Percentiles rank a stretch among this genome's conserved stretches.
Conservation (phyloP, 1,140 invertebrate genomes). For the Drosophila yakuba region DNA sequence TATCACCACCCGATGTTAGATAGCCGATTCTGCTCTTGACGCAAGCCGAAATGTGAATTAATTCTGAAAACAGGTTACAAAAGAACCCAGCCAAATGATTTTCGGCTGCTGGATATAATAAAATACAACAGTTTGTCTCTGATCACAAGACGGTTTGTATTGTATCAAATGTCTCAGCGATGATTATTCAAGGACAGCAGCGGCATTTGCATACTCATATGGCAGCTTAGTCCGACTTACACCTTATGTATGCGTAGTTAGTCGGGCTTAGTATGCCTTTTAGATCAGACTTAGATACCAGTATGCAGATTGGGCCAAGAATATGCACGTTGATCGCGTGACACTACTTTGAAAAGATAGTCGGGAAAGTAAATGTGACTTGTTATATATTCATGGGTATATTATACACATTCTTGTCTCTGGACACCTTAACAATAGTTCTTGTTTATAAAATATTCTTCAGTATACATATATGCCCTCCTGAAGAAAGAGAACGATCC, state of each 20-base stretch:
- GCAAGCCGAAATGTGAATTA: conserved; percentile 33
- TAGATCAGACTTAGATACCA: conserved; percentile 56
- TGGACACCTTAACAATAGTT: too few species aligned
- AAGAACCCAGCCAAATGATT: conserved; percentile 53
- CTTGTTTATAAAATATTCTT: background rate
- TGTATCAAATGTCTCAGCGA: conserved; percentile 47
- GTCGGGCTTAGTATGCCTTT: conserved; percentile 46
- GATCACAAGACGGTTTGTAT: conserved; percentile 45
- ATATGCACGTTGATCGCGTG: conserved; percentile 44
- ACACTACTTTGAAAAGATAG: conserved; percentile 12
- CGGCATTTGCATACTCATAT: conserved; percentile 69
- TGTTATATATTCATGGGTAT: too few species aligned
- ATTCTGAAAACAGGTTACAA: conserved; percentile 71
- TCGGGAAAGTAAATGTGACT: background rate
- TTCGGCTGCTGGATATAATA: conserved; percentile 60
- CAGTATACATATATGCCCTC: background rate
- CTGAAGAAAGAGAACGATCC: background rate
- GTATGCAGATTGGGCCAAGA: conserved; percentile 68
- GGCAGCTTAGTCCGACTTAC: conserved; percentile 63
- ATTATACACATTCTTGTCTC: too few species aligned
- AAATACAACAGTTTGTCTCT: conserved; percentile 66
- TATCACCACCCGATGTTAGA: conserved; percentile 57
- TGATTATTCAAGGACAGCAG: conserved; percentile 63
- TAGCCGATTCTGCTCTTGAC: conserved; percentile 46
- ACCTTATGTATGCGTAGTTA: conserved; percentile 45